phyloP scores from a whole-genome alignment of 37 sponge, comb jelly and placozoan genomes.

The Spongilla lacustris region DNA sequence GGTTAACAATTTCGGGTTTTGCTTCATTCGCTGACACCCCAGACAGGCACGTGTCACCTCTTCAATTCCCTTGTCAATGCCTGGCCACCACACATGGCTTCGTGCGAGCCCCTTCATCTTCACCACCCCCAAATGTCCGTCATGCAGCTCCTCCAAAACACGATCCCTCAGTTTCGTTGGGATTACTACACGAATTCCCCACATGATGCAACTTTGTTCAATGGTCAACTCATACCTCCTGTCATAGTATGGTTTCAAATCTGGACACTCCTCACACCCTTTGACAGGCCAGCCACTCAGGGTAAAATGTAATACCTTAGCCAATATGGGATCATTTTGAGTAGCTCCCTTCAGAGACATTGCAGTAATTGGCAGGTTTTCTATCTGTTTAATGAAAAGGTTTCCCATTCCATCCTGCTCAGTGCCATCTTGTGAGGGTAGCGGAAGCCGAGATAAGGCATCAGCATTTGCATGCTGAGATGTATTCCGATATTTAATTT shows the following conservation, averaged over 20 bases:
- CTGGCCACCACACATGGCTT: slow-evolving; percentile 52
- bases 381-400: slow-evolving; percentile 7
- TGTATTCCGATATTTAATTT: background rate
- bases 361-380: background rate
- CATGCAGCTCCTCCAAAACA: slow-evolving; percentile 15
- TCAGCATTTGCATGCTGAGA: slow-evolving; percentile 14
- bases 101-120: slow-evolving; percentile 32
- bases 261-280: slow-evolving; percentile 6
- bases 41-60: background rate
- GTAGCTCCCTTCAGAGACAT: background rate
- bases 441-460: slow-evolving; percentile 1
- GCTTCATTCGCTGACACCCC: slow-evolving; percentile 18
- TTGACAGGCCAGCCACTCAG: slow-evolving; percentile 14
- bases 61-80: slow-evolving; percentile 24
- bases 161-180: background rate
- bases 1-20: background rate
- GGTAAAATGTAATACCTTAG: slow-evolving; percentile 30
- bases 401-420: background rate
- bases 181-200: slow-evolving; percentile 49
- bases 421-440: background rate
- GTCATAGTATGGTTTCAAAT: slow-evolving; percentile 10
- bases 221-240: background rate
- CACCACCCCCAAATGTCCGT: slow-evolving; percentile 17
- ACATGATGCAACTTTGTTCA: slow-evolving; percentile 43
- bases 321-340: slow-evolving; percentile 42